These are phyloP conservation scores for Rallus crepitans DNA, from an alignment of 2,797 vertebrate genomes.

Conservation along the genomic window DNA sequence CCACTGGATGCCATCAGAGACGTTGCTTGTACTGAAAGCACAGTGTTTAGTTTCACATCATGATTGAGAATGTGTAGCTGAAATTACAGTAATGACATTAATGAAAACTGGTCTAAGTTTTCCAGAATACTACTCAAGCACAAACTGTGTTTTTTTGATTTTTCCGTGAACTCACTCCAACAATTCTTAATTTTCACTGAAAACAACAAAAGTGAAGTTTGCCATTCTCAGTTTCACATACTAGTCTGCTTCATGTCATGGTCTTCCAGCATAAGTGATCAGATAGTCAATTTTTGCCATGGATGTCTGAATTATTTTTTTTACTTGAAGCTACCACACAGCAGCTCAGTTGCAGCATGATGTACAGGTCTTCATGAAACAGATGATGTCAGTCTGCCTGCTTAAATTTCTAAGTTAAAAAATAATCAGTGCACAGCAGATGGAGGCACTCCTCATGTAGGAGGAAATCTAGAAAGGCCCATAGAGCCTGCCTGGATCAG, in stretches of 20 bases:
- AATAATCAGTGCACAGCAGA: not conserved
- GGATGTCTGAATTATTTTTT: conserved; percentile 29
- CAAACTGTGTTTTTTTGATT: not conserved
- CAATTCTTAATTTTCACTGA: not conserved
- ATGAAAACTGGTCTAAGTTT: not conserved
- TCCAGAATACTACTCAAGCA: not conserved
- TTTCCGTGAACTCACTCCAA: not conserved
- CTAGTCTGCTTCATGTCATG: not conserved
- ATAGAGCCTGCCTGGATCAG: not conserved
- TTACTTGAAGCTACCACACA: not conserved
- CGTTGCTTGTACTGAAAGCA: not conserved
- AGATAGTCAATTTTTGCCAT: not conserved
- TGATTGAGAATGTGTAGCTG: not conserved
- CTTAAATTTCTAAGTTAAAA: not conserved
- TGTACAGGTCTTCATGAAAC: not conserved
- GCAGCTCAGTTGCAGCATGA: not conserved
- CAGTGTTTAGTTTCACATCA: not conserved
- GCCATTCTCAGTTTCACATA: not conserved
- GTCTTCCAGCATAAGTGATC: not conserved
- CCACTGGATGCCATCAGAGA: not conserved
- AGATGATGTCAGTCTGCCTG: not conserved
- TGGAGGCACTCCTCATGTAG: not conserved
- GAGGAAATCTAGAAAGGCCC: not conserved
- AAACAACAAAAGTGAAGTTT: not conserved
- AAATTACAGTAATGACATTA: not conserved